A percentile compares a stretch with the other conserved stretches of the same genome.
Evolutionary conservation across 2,797 vertebrate species (phyloP).

Genomic region (Eutrigla gurnardus): DNA sequence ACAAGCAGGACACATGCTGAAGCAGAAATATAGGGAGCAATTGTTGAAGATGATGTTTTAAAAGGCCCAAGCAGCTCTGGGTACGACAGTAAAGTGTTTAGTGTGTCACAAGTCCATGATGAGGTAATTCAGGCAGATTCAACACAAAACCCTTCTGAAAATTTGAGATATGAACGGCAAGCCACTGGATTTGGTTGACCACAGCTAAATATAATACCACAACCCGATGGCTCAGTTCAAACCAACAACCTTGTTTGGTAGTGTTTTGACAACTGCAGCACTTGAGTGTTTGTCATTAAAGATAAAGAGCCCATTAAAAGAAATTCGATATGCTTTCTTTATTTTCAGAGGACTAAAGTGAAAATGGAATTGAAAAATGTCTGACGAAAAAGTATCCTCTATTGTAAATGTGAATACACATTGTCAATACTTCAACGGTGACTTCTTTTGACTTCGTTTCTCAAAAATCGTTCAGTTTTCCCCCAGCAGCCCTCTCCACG

Average conservation of each 20-base stretch:
- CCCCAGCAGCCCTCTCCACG: neutral
- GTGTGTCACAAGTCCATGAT: neutral
- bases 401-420: neutral
- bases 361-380: neutral
- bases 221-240: neutral
- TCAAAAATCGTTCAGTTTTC: constrained; percentile 12
- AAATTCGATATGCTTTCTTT: neutral
- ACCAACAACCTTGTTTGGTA: no score
- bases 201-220: neutral
- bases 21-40: neutral
- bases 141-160: neutral
- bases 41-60: neutral
- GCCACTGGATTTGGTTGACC: neutral
- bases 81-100: neutral
- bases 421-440: neutral
- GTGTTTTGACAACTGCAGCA: neutral
- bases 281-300: constrained; percentile 1
- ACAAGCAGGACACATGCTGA: neutral
- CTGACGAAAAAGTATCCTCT: neutral
- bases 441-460: neutral
- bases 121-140: neutral
- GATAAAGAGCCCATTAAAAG: neutral
- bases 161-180: neutral
- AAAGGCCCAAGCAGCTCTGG: neutral
- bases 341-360: neutral